Base-by-base conservation (phyloP, 35 echinoderm and acorn worm species). In the Chiridota heheva region DNA sequence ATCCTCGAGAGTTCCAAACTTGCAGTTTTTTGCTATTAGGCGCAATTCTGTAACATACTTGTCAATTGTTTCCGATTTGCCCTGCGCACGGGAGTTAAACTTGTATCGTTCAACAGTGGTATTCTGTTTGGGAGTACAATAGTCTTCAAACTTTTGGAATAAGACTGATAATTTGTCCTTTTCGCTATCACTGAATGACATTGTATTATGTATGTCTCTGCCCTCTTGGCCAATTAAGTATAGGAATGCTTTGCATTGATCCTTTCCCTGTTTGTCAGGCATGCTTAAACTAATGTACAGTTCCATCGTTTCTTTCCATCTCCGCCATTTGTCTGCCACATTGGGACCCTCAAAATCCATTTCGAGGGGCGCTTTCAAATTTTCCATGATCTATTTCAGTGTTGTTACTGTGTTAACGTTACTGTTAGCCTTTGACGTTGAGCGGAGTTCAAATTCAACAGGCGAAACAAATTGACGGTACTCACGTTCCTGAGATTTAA, bases 21-120 rank as follows among this genome's bases (percentile, higher is more conserved):
- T 40, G 51, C 86, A 82, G 36, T 72, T 81, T 22, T 72, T 82
- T 32, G 64, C 36, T 0, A 89, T 60, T 16, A 56, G 27, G 2
- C 69, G 43, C 8, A 89, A 32, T 5, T 80, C 65, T 20, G 69
- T 72, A 0, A 82, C 22, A 44, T 82, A 89, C 24, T 81, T 31
- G 1, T 70, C 67, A 30, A 89, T 60, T 10, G 66, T 47, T 36
- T 89, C 86, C 13, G 40, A 57, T 1, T 16, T 30, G 22, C 67
- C 7, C 34, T 89, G 86, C 35, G 60, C 53, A 35, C 86, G 44
- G 13, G 67, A 73, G 78, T 89, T 82, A 38, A 89, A 89, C 27
- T 73, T 58, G 32, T 83, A 89, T 7, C 86, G 5, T 26, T 84
- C 32, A 59, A 82, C 70, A 27, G 37, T 58, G 20, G 67, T 32